Evolutionary conservation across 2,113 vertebrate species (phyloP), one percentile per base, ranked within the genome.

Genomic region (Chunga burmeisteri): DNA sequence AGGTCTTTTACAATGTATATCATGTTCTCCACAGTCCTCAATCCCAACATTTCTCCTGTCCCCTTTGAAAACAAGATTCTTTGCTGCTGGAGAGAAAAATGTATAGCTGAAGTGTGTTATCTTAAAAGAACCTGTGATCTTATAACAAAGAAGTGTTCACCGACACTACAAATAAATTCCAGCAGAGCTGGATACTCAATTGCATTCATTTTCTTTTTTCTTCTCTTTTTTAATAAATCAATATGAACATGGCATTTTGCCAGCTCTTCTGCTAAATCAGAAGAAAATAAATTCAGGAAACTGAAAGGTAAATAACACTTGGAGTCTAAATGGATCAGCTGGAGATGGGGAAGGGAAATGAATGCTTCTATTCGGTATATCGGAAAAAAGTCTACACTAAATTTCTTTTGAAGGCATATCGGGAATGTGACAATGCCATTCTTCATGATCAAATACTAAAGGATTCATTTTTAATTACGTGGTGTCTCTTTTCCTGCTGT

Each of bases 221-320:
- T 52, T 75, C 23, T 92, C 32, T 47, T 91, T 93, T 90, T 93
- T 61, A 95, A 93, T 93, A 93, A 94, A 94, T 96, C 84, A 88
- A n/a, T 94, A 96, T 59, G 62, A 94, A 80, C n/a, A 11, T 70
- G 81, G 95, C 93, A 93, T 46, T 94, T 77, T 3, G 49, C 91
- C 89, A 97, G 79, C 84, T 95, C 53, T 87, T 95, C 95, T 75
- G n/a, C 74, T 82, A 91, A 95, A 95, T 25, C 32, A 65, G 55
- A 89, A 91, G 66, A 75, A 93, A 95, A 92, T 82, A 94, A 94
- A 91, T 93, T 87, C 89, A 88, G 86, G 78, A 93, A 94, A 90
- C 56, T 34, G 59, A 80, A 84, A 87, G 90, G 78, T 94, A 96
- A 96, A 79, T 84, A 96, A 96, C 74, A 84, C 55, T 83, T 7